Base-by-base conservation (phyloP, 2,888 invertebrate species). In the Dioctria rufipes region DNA sequence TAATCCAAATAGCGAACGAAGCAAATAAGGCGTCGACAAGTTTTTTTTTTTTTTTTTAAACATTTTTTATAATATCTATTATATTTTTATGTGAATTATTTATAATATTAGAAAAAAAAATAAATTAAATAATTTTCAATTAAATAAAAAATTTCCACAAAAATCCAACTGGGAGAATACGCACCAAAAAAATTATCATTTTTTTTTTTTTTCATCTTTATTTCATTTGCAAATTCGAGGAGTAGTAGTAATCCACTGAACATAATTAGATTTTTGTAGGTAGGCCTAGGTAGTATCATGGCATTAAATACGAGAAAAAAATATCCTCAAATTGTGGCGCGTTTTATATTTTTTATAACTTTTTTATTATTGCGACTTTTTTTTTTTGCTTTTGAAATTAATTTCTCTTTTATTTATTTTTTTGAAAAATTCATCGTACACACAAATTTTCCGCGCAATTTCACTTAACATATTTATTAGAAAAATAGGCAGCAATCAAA, bases 381-480 rank as follows among this genome's bases (percentile, higher is more conserved):
- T 1, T 6, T 46, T 46, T 46, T 46, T 46, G 0, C 49, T 5
- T 2, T 5, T 46, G 9, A 46, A 46, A 46, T 46, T 9, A 46
- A 2, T 9, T 67, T 67, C 67, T 43, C 25, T 13, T 46, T 67
- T 46, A 46, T 67, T 67, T 67, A 42, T 67, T 67, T 46, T 65
- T 42, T 42, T 65, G 42, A 67, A n/a, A 5, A 67, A 46, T 67
- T 46, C 65, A 46, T 67, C 43, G 37, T 11, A 60, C 60, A 8
- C 5, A 61, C 5, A 51, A 9, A 8, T 46, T 42, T 73, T 73
- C 42, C 60, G 43, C 73, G 60, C 60, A 73, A 58, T 42, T 65
- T 60, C 73, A 73, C 73, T 60, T 58, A 73, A 58, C 60, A 73
- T 13, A 65, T 73, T 58, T 39, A 73, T 46, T 46, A 69, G 51